Evolutionary conservation across 2,113 vertebrate genomes (phyloP).

Genomic region (Onychostoma macrolepis): DNA sequence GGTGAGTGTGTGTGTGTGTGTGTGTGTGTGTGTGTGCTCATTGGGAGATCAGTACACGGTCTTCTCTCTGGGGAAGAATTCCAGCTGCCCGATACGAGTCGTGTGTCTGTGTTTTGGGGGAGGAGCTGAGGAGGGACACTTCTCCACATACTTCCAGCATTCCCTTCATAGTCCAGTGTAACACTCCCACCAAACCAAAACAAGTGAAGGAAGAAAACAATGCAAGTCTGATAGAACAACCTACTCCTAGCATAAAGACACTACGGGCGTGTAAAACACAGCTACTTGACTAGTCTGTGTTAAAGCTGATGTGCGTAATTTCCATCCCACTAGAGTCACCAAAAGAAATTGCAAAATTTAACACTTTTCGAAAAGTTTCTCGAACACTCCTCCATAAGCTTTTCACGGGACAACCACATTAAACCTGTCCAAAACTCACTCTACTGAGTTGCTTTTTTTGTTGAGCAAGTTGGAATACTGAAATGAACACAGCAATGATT

Average conservation of each 20-base stretch:
- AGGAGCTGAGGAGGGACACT: constrained; percentile 20
- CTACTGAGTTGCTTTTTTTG: too few relatives aligned
- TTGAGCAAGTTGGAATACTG: too few relatives aligned
- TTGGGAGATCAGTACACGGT: neutral
- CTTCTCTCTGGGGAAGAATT: constrained; percentile 38
- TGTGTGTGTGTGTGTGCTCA: neutral
- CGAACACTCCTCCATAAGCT: neutral
- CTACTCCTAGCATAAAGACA: neutral
- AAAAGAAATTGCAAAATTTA: neutral
- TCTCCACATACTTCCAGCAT: constrained; percentile 47
- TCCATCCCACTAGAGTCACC: neutral
- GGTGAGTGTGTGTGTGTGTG: neutral
- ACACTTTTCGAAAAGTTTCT: neutral
- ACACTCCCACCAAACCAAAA: constrained; percentile 24
- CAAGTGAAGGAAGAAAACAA: constrained; percentile 7
- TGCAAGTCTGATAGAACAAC: neutral
- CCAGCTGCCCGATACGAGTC: constrained; percentile 35
- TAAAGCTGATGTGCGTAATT: neutral
- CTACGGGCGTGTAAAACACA: too few relatives aligned
- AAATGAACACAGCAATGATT: neutral
- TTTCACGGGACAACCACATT: neutral
- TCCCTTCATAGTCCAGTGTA: constrained; percentile 24
- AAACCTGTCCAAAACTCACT: neutral
- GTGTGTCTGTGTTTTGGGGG: constrained; percentile 41
- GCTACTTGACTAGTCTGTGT: neutral